A percentile compares a stretch with the other conserved stretches of the same genome.
Evolutionary conservation across 1,140 invertebrate genomes (phyloP).

Genomic region (Chrysomallon squamiferum): DNA sequence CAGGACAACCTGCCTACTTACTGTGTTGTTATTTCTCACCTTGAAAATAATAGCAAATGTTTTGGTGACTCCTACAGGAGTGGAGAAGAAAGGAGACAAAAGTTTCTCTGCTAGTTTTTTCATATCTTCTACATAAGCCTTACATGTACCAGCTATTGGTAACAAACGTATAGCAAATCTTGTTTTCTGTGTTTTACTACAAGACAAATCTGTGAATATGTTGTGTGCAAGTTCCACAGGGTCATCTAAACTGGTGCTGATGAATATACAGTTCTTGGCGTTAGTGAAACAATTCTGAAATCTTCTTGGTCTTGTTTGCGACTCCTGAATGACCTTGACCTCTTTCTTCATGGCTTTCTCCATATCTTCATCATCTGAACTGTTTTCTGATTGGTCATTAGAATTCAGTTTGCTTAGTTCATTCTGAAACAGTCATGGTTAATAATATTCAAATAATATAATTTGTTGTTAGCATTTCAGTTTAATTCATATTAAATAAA

Average conservation of each 20-base stretch:
- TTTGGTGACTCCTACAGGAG: constrained; percentile 66
- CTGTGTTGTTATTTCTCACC: constrained; percentile 76
- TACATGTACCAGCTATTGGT: constrained; percentile 82
- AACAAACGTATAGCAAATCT: constrained; percentile 79
- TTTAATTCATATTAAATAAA: no score
- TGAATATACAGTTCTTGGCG: constrained; percentile 84
- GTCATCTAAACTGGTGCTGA: constrained; percentile 76
- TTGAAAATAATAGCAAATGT: constrained; percentile 83
- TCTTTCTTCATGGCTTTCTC: constrained; percentile 58
- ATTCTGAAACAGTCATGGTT: no score
- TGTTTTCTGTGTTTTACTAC: constrained; percentile 84
- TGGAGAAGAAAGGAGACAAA: constrained; percentile 76
- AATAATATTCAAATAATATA: no score
- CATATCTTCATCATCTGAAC: constrained; percentile 34
- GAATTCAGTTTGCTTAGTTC: no score
- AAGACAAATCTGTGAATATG: constrained; percentile 77
- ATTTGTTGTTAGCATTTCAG: no score
- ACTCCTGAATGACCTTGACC: constrained; percentile 64
- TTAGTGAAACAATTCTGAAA: constrained; percentile 75
- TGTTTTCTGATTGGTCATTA: no score
- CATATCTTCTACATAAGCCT: constrained; percentile 78
- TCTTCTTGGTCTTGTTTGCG: constrained; percentile 39
- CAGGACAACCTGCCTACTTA: constrained; percentile 70
- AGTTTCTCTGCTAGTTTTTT: constrained; percentile 71
- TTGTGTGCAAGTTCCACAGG: constrained; percentile 73